These are phyloP conservation scores for Ambastaia sidthimunki DNA, from an alignment of 2,797 vertebrate genomes.

Conservation along the genomic window DNA sequence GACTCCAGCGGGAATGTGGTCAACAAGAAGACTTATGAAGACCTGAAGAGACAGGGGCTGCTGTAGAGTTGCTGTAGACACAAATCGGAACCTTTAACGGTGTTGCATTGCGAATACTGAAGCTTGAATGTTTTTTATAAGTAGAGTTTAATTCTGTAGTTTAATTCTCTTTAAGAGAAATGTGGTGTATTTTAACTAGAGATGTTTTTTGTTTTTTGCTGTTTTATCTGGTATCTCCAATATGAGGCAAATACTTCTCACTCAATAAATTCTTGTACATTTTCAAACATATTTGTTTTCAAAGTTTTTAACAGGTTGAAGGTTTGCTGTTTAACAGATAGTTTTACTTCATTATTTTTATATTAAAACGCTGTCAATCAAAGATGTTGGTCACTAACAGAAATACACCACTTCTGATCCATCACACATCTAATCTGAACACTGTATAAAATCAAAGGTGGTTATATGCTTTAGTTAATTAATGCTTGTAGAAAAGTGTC, in stretches of 20 bases:
- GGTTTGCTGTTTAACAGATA: background rate
- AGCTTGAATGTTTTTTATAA: background rate
- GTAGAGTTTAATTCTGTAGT: no score
- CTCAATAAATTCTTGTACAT: constrained; percentile 7
- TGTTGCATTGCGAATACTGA: background rate
- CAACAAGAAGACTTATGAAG: constrained; percentile 98
- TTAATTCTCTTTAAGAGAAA: background rate
- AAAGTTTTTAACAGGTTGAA: background rate
- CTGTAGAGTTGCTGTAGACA: constrained; percentile 69
- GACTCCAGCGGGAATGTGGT: constrained; percentile 98
- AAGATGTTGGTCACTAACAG: no score
- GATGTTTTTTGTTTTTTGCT: background rate
- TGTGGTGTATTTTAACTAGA: background rate
- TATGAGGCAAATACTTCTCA: background rate
- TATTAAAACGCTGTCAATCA: no score
- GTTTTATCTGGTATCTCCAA: background rate
- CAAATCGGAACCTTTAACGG: background rate
- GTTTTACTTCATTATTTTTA: background rate
- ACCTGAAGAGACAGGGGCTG: constrained; percentile 95
- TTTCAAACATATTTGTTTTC: background rate
- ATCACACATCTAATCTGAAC: no score
- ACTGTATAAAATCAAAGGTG: no score
- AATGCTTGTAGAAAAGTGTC: no score
- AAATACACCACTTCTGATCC: no score
- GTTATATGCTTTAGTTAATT: no score